Percentiles rank a stretch among this genome's conserved stretches.
These are phyloP conservation scores for Babylonia areolata DNA, from an alignment of 1,140 invertebrate species.

Conservation along the genomic window DNA sequence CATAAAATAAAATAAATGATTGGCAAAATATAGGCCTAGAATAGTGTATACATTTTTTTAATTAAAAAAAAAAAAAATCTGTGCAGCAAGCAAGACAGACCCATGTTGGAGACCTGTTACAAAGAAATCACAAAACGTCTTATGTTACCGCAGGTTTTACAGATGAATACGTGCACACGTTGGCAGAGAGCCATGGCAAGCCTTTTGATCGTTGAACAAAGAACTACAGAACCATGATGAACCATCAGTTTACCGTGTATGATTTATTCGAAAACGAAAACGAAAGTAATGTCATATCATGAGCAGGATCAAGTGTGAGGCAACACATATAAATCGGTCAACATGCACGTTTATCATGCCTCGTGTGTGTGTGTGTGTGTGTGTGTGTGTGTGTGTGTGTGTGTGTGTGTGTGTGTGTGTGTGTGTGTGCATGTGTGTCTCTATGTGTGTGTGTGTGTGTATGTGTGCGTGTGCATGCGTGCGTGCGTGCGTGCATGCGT, in stretches of 20 bases:
- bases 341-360: not conserved
- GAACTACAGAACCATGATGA: not conserved
- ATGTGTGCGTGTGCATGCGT: not conserved
- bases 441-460: not conserved
- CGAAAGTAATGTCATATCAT: not conserved
- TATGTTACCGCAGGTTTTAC: no score
- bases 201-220: not conserved
- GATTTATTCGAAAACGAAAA: not conserved
- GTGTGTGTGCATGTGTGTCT: not conserved
- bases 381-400: conserved; percentile 19
- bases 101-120: no score
- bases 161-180: no score
- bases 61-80: no score
- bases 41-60: no score
- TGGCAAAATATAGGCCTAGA: no score
- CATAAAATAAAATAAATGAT: no score
- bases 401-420: conserved; percentile 19
- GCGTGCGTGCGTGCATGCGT: not conserved
- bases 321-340: no score
- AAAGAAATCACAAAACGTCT: no score
- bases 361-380: conserved; percentile 13
- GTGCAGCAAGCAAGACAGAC: no score
- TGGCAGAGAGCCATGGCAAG: not conserved
- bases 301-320: no score
- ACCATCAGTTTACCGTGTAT: not conserved